Conservation (phyloP, 2,797 vertebrate genomes). For the Muscicapa comitata region DNA sequence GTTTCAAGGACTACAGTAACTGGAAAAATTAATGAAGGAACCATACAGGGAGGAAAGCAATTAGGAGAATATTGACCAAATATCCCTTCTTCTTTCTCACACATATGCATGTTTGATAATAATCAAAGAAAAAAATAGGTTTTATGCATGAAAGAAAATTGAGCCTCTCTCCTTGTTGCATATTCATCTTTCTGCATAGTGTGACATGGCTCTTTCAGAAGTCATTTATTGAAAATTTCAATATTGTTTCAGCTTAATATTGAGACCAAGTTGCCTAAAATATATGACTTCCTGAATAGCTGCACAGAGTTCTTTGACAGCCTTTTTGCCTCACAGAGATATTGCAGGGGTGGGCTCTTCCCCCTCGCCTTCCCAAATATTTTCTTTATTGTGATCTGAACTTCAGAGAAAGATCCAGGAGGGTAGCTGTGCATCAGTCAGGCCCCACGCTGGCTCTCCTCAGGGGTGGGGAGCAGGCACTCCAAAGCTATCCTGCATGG, state of each 20-base stretch:
- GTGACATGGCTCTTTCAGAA: neutral
- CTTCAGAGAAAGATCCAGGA: slow-evolving; percentile 52
- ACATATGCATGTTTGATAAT: neutral
- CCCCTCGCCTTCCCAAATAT: neutral
- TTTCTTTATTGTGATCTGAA: slow-evolving; percentile 29
- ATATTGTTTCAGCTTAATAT: neutral
- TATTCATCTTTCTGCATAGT: neutral
- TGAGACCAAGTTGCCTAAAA: slow-evolving; percentile 7
- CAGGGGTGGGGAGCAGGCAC: slow-evolving; percentile 4
- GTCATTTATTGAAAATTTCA: neutral
- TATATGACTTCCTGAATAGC: slow-evolving; percentile 57
- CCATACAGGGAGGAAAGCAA: neutral
- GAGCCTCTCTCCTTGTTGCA: neutral
- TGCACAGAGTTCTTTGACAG: slow-evolving; percentile 21
- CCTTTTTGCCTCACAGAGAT: slow-evolving; percentile 12
- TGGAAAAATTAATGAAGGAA: neutral
- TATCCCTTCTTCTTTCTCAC: neutral
- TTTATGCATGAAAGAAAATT: neutral
- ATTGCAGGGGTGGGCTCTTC: neutral
- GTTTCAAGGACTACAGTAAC: neutral
- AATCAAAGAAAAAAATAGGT: neutral
- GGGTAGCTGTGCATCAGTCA: neutral
- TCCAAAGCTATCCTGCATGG: slow-evolving; percentile 11
- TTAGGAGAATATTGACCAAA: neutral
- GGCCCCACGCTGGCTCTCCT: slow-evolving; percentile 1